Evolutionary conservation across 2,888 invertebrate species (phyloP), one percentile per base, ranked within the genome.

Genomic region (Tenthredo scrophulariae): DNA sequence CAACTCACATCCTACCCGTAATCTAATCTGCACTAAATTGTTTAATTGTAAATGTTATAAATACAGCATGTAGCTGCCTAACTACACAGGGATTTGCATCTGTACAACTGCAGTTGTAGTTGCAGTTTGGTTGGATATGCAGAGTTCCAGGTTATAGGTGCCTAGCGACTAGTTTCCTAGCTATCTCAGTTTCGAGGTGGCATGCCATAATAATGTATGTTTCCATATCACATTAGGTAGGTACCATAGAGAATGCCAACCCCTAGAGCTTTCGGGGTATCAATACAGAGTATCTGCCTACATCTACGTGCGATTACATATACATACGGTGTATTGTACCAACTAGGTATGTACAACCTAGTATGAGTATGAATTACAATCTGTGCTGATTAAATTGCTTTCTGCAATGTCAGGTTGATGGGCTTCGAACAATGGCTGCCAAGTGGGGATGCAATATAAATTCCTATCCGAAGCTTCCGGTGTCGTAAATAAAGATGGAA

Each of bases 131-230:
- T 50, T 22, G 58, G n/a, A 80, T 62, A 80, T 58, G 10, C 37
- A 40, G 80, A 58, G 40, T 62, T 1, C 40, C 80, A 62, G 80
- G 80, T 80, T 80, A 80, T 80, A 22, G 80, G 33, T 40, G 37
- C 62, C 62, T 80, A 62, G 58, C 80, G 80, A 80, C 58, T 80
- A 80, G 80, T 80, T 80, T 80, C 37, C 58, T 15, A 46, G 46
- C 80, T 80, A 80, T 80, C 80, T 80, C 80, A 80, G 80, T 80
- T 80, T 40, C 62, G 58, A 62, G 62, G 62, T 62, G 80, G 62
- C 80, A 80, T 80, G 13, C 80, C 58, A 29, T 40, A 37, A 62
- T 80, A 80, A 80, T 80, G 40, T 80, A 62, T 29, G 80, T 80
- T 80, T 80, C 58, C 80, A 58, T 80, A 80, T 58, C 58, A 58